These are phyloP conservation scores for Drepana falcataria DNA, from an alignment of 2,888 invertebrate species.

Conservation along the genomic window DNA sequence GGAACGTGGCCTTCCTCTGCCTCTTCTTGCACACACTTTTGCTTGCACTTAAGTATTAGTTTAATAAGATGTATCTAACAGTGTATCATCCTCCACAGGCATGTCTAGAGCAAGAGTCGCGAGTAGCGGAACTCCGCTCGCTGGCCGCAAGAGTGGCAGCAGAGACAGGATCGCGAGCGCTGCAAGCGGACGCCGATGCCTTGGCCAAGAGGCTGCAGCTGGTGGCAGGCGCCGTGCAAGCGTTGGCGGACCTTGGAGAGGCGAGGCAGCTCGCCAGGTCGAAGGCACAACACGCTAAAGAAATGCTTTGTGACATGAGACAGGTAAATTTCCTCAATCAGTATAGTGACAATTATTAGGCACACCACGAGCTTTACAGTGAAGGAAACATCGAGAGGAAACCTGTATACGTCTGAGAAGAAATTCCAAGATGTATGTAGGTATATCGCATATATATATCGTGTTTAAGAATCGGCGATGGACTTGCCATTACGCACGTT, in stretches of 20 bases:
- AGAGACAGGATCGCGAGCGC: conserved; percentile 86
- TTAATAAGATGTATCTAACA: not conserved
- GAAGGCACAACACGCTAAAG: conserved; percentile 80
- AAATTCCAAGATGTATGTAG: no score
- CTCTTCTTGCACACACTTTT: no score
- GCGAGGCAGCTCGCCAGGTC: conserved; percentile 80
- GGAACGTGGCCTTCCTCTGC: no score
- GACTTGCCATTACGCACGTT: no score
- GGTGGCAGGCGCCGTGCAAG: conserved; percentile 85
- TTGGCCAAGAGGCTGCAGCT: conserved; percentile 86
- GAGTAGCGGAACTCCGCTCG: conserved; percentile 85
- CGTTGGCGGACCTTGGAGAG: conserved; percentile 87
- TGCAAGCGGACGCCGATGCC: conserved; percentile 88
- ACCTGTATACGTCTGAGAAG: not conserved
- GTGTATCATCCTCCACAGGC: conserved; percentile 70
- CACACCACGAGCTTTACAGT: no score
- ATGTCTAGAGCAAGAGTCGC: conserved; percentile 86
- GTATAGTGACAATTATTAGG: no score
- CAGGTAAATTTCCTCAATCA: conserved; percentile 76
- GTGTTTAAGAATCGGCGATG: no score
- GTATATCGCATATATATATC: no score
- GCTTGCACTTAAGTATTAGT: no score
- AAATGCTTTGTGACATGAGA: conserved; percentile 84
- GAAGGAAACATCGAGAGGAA: not conserved
- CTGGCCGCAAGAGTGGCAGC: conserved; percentile 88